A percentile compares a stretch with the other conserved stretches of the same genome.
These are phyloP conservation scores for Drosophila albomicans DNA, from an alignment of 1,140 invertebrate genomes.

Conservation along the genomic window DNA sequence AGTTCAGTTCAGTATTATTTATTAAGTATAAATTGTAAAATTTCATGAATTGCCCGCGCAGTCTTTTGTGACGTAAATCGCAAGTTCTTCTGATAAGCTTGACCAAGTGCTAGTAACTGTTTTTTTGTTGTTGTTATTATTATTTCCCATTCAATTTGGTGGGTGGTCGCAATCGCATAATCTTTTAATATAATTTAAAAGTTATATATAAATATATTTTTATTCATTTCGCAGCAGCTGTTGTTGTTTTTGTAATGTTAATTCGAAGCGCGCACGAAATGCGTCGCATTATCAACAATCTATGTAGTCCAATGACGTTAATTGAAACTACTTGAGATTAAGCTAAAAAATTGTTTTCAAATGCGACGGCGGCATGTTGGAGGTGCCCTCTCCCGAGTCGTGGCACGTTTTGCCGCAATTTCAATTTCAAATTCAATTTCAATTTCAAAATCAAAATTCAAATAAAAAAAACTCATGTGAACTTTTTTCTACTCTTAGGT, in stretches of 20 bases:
- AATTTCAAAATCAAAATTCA: not conserved
- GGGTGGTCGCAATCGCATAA: slow-evolving; percentile 63
- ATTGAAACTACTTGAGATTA: slow-evolving; percentile 83
- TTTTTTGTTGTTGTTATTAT: slow-evolving; percentile 5
- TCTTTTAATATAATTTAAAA: slow-evolving; percentile 58
- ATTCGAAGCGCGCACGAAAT: slow-evolving; percentile 56
- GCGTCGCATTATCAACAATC: slow-evolving; percentile 70
- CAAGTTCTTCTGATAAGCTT: slow-evolving; percentile 41
- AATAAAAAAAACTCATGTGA: slow-evolving; percentile 24
- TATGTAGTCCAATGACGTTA: slow-evolving; percentile 84
- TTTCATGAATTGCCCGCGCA: slow-evolving; percentile 69
- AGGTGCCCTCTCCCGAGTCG: slow-evolving; percentile 14
- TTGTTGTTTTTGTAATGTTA: slow-evolving; percentile 55
- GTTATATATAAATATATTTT: slow-evolving; percentile 41
- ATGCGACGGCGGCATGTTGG: slow-evolving; percentile 44
- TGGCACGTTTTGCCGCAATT: no score
- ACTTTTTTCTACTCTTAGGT: slow-evolving; percentile 4
- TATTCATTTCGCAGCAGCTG: not conserved
- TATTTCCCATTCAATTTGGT: slow-evolving; percentile 44
- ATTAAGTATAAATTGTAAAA: slow-evolving; percentile 51
- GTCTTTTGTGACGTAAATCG: slow-evolving; percentile 69
- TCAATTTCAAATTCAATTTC: no score
- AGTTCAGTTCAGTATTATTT: slow-evolving; percentile 26
- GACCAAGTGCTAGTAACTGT: slow-evolving; percentile 31
- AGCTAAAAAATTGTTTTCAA: slow-evolving; percentile 72